A percentile compares a stretch with the other conserved stretches of the same genome.
phyloP scores from a whole-genome alignment of 2,797 vertebrate species.

The Macroramphosus scolopax region DNA sequence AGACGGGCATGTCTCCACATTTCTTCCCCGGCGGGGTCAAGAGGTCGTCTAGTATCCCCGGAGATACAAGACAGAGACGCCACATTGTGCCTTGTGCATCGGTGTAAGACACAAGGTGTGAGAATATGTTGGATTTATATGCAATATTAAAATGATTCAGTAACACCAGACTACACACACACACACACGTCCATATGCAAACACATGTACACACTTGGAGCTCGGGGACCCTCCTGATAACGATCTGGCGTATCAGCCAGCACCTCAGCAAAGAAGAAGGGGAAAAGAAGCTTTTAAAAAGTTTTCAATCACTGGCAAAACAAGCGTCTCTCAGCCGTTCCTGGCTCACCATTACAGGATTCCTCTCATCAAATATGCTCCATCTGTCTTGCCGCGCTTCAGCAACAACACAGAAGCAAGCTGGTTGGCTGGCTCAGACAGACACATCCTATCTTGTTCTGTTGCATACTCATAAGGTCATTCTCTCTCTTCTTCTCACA shows the following conservation, averaged over 20 bases:
- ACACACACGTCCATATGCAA: slow-evolving; percentile 7
- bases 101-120: too few relatives aligned
- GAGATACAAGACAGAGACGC: too few relatives aligned
- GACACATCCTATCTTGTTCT: slow-evolving; percentile 31
- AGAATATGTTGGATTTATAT: too few relatives aligned
- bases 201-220: slow-evolving; percentile 8
- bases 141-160: too few relatives aligned
- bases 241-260: slow-evolving; percentile 17
- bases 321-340: slow-evolving; percentile 59
- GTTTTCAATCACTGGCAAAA: slow-evolving; percentile 12
- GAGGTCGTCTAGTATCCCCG: too few relatives aligned
- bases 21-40: too few relatives aligned
- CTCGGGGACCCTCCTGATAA: slow-evolving; percentile 8
- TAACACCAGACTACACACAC: too few relatives aligned
- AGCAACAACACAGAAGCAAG: slow-evolving; percentile 37
- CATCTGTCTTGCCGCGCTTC: slow-evolving; percentile 66
- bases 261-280: slow-evolving; percentile 14
- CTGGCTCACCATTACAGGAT: slow-evolving; percentile 57
- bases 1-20: too few relatives aligned
- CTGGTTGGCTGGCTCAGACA: slow-evolving; percentile 37
- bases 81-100: too few relatives aligned
- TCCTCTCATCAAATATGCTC: slow-evolving; percentile 70
- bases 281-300: slow-evolving; percentile 36
- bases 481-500: slow-evolving; percentile 2
- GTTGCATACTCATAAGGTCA: slow-evolving; percentile 36